Conservation (phyloP, 2,888 invertebrate genomes). For the Herminia tarsipennalis region DNA sequence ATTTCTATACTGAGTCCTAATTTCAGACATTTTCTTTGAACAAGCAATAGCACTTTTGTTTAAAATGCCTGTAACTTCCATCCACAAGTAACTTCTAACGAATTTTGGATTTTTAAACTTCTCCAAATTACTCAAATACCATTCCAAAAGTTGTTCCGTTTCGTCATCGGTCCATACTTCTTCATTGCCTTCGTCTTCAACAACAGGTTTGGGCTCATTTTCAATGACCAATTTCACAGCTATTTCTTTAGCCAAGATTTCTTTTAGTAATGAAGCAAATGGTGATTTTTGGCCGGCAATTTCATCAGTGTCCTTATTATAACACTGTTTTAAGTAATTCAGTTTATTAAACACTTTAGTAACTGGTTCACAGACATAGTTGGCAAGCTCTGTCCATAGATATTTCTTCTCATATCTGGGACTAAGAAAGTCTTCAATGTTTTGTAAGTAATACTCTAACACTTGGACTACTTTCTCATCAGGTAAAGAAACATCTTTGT, state of each 20-base stretch:
- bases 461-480: constrained; percentile 62
- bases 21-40: constrained; percentile 77
- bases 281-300: constrained; percentile 43
- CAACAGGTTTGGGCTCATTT: constrained; percentile 41
- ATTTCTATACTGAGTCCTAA: constrained; percentile 69
- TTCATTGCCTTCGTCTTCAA: constrained; percentile 43
- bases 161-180: constrained; percentile 67
- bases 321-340: constrained; percentile 69
- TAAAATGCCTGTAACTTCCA: constrained; percentile 66
- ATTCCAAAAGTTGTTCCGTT: constrained; percentile 63
- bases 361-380: constrained; percentile 57
- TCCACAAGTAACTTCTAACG: constrained; percentile 72
- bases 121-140: constrained; percentile 76
- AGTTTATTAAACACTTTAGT: constrained; percentile 71
- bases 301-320: constrained; percentile 49
- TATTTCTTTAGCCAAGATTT: constrained; percentile 60
- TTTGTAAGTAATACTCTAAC: constrained; percentile 66
- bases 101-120: constrained; percentile 79
- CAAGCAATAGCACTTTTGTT: constrained; percentile 70
- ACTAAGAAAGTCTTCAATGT: constrained; percentile 71
- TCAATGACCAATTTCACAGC: constrained; percentile 55
- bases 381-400: constrained; percentile 71
- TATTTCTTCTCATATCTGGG: constrained; percentile 73
- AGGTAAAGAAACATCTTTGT: constrained; percentile 60
- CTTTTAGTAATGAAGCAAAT: constrained; percentile 54